Percentiles rank a stretch among this genome's conserved stretches.
Evolutionary conservation across 2,888 invertebrate genomes (phyloP).

Genomic region (Nasonia oneida): DNA sequence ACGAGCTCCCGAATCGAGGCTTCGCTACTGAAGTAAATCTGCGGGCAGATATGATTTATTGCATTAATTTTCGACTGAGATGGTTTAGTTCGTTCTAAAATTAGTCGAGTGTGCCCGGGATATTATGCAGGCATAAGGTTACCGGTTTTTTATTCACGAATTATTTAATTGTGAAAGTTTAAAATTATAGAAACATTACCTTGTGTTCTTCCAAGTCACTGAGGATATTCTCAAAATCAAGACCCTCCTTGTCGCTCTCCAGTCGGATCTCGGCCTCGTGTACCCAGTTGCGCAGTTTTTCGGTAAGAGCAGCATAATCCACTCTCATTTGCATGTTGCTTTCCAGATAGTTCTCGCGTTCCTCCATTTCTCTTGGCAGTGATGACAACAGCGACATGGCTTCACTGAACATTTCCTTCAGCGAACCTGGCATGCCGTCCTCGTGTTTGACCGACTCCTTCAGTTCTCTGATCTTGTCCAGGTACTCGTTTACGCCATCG

Average conservation of each 20-base stretch:
- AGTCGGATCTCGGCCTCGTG: slow-evolving; percentile 90
- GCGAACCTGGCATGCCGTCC: slow-evolving; percentile 88
- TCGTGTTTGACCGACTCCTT: slow-evolving; percentile 87
- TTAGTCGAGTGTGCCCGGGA: neutral
- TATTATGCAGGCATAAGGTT: neutral
- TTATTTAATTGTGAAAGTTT: no score
- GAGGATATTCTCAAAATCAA: slow-evolving; percentile 92
- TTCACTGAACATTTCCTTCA: slow-evolving; percentile 92
- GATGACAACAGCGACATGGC: slow-evolving; percentile 89
- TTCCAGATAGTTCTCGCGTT: slow-evolving; percentile 89
- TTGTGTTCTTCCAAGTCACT: slow-evolving; percentile 93
- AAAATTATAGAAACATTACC: slow-evolving; percentile 72
- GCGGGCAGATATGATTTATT: slow-evolving; percentile 49
- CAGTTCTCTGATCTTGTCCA: slow-evolving; percentile 86
- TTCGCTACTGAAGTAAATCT: slow-evolving; percentile 90
- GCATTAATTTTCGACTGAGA: neutral
- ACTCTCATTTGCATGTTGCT: slow-evolving; percentile 88
- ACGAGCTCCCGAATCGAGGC: slow-evolving; percentile 89
- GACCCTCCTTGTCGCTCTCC: slow-evolving; percentile 89
- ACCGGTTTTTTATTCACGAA: no score
- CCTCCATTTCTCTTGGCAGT: slow-evolving; percentile 89
- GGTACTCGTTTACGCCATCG: slow-evolving; percentile 85
- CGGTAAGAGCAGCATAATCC: slow-evolving; percentile 88
- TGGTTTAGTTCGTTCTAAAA: neutral
- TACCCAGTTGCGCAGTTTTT: slow-evolving; percentile 91